Percentiles rank a stretch among this genome's conserved stretches.
These are phyloP conservation scores for Lates calcarifer DNA, from an alignment of 2,113 vertebrate genomes.

Conservation along the genomic window DNA sequence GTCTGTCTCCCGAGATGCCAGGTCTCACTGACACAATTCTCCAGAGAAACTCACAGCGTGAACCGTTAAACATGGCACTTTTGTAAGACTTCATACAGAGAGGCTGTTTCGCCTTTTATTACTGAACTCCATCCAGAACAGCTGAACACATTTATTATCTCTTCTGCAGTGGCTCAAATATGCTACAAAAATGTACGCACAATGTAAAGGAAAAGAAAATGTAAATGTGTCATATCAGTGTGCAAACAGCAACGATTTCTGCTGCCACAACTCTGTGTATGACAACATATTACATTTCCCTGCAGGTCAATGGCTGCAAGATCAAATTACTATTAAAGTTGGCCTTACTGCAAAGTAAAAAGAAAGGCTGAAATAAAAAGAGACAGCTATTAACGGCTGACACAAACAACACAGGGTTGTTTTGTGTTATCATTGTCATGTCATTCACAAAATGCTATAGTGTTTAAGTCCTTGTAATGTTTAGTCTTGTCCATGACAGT, in stretches of 20 bases:
- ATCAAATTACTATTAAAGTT: slow-evolving; percentile 23
- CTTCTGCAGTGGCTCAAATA: background rate
- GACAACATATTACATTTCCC: slow-evolving; percentile 14
- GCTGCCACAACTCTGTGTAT: background rate
- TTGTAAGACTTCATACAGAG: slow-evolving; percentile 45
- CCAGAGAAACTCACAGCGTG: slow-evolving; percentile 61
- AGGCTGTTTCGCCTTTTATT: slow-evolving; percentile 48
- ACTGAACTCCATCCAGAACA: background rate
- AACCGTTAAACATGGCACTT: slow-evolving; percentile 53
- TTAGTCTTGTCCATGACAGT: background rate
- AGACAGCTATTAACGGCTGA: slow-evolving; percentile 13
- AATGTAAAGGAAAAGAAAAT: background rate
- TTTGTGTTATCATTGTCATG: background rate
- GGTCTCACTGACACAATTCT: slow-evolving; percentile 58
- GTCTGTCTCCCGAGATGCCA: slow-evolving; percentile 58
- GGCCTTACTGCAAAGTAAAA: background rate
- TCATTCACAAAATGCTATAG: slow-evolving; percentile 17
- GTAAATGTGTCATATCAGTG: background rate
- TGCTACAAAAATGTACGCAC: background rate
- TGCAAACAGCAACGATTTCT: background rate
- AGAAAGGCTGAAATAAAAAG: slow-evolving; percentile 4
- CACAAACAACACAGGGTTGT: background rate
- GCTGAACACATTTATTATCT: slow-evolving; percentile 22
- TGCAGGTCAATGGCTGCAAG: slow-evolving; percentile 7
- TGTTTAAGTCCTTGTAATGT: background rate